Conservation (phyloP, 2,888 invertebrate species). For the Apodemia mormo region DNA sequence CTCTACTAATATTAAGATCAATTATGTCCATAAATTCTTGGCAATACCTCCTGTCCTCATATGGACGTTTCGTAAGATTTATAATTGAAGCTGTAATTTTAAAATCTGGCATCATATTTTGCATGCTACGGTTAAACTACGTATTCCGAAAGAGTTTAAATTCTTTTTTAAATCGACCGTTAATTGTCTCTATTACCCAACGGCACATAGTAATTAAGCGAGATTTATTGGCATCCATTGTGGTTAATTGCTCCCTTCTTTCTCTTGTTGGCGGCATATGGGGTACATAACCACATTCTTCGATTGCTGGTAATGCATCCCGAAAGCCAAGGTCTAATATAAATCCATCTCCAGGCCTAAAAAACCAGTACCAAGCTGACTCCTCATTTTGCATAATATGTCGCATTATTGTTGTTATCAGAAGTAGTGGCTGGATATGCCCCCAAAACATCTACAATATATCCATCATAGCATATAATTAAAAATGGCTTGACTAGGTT, state of each 20-base stretch:
- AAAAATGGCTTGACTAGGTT: constrained; percentile 40
- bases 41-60: constrained; percentile 1
- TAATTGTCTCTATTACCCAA: constrained; percentile 31
- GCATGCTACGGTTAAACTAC: constrained; percentile 19
- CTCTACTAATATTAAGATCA: constrained; percentile 13
- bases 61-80: constrained; percentile 19
- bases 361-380: constrained; percentile 19
- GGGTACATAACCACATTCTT: constrained; percentile 17
- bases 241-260: background rate
- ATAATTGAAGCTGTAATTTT: constrained; percentile 30
- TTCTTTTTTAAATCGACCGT: constrained; percentile 24
- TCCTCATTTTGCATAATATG: constrained; percentile 15
- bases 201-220: constrained; percentile 27
- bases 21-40: constrained; percentile 19
- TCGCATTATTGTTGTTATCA: constrained; percentile 29
- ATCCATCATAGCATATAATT: constrained; percentile 36
- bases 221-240: constrained; percentile 2
- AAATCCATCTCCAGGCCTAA: constrained; percentile 23
- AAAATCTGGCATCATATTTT: constrained; percentile 30
- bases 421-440: constrained; percentile 36
- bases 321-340: constrained; percentile 26
- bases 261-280: constrained; percentile 13
- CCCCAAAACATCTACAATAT: constrained; percentile 36
- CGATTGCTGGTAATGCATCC: constrained; percentile 22
- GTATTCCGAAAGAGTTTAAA: constrained; percentile 24